Evolutionary conservation across 2,113 vertebrate genomes (phyloP).

Genomic region (Coptodon rendalli): DNA sequence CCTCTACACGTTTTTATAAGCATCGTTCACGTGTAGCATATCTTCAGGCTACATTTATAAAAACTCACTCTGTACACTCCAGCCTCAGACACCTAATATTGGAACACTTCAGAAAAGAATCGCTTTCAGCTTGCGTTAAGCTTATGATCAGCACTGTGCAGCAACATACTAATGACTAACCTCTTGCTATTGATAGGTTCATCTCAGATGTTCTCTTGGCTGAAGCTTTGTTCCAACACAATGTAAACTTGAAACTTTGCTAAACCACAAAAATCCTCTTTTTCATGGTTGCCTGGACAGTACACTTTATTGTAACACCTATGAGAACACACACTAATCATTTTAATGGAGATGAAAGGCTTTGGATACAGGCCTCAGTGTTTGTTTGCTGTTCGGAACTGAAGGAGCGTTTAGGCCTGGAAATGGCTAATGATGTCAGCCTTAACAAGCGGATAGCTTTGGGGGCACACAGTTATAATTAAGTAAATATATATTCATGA

Average conservation of each 20-base stretch:
- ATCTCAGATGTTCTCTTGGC: not conserved
- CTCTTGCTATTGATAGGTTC: not conserved
- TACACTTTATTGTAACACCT: not conserved
- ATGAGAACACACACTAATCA: not conserved
- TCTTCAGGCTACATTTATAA: not conserved
- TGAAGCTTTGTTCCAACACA: not conserved
- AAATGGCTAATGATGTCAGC: not conserved
- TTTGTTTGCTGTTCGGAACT: not conserved
- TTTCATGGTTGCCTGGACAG: not conserved
- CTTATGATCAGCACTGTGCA: not conserved
- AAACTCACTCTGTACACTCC: not conserved
- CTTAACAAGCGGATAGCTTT: not conserved
- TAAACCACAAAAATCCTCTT: not conserved
- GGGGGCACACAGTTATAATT: not conserved
- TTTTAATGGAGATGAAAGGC: not conserved
- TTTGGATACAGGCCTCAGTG: not conserved
- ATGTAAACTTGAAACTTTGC: not conserved
- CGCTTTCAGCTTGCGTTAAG: not conserved
- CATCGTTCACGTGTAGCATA: not conserved
- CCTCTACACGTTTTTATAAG: not conserved
- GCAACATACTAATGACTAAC: not conserved
- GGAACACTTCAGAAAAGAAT: not conserved
- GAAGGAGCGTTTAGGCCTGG: not conserved
- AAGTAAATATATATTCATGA: not conserved
- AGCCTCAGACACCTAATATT: not conserved